A percentile compares a stretch with the other conserved stretches of the same genome.
phyloP scores from a whole-genome alignment of 2,797 vertebrate genomes.

The Phoebastria nigripes region DNA sequence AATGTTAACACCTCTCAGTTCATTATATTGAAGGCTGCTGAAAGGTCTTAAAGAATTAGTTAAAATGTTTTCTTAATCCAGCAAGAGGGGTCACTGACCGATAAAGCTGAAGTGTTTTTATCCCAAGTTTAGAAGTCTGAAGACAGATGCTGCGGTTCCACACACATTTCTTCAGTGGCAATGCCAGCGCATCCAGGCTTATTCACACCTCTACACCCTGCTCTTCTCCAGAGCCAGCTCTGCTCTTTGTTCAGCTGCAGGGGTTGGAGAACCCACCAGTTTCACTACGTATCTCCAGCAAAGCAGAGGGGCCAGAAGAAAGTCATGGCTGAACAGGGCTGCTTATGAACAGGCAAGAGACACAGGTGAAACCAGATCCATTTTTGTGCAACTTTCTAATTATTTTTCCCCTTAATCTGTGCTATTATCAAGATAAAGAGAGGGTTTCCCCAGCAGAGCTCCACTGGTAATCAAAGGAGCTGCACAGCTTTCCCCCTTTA shows the following conservation, averaged over 20 bases:
- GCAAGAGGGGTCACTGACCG: neutral
- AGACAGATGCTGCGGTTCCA: neutral
- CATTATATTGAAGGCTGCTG: neutral
- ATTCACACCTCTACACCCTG: neutral
- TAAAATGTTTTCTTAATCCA: neutral
- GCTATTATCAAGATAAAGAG: neutral
- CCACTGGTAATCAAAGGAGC: neutral
- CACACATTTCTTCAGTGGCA: neutral
- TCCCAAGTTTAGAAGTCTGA: neutral
- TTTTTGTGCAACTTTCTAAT: neutral
- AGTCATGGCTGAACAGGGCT: rapidly evolving
- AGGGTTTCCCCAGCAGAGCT: neutral
- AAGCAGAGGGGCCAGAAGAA: neutral
- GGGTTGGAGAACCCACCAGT: rapidly evolving
- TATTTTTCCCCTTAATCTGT: neutral
- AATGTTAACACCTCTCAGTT: neutral
- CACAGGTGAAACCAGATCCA: neutral
- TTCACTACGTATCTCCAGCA: neutral
- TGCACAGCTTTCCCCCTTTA: neutral
- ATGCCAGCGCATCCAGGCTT: rapidly evolving
- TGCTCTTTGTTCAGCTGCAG: neutral
- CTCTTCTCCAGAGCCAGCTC: neutral
- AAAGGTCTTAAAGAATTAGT: neutral
- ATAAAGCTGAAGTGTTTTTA: neutral
- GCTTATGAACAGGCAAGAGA: neutral